A percentile compares a stretch with the other conserved stretches of the same genome.
These are phyloP conservation scores for Pollachius pollachius DNA, from an alignment of 2,113 vertebrate genomes.

Conservation along the genomic window DNA sequence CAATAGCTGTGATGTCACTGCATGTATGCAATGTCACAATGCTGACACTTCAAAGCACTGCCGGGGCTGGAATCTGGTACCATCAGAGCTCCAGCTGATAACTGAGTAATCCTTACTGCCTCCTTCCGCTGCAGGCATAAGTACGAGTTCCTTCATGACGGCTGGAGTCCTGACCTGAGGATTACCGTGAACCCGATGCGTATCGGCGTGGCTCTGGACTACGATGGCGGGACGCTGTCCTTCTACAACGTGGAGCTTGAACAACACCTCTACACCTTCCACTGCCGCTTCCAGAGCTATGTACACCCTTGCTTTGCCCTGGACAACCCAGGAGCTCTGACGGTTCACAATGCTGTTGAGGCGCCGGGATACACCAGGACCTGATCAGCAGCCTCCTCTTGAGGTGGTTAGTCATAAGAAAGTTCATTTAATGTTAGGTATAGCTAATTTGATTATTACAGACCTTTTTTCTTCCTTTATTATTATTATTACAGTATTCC, in stretches of 20 bases:
- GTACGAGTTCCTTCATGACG: constrained; percentile 86
- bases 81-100: too few relatives aligned
- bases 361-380: constrained; percentile 58
- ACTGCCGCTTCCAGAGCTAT: constrained; percentile 71
- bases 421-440: not conserved
- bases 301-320: constrained; percentile 90
- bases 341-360: constrained; percentile 74
- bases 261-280: constrained; percentile 88
- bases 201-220: constrained; percentile 85
- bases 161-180: constrained; percentile 74
- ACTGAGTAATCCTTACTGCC: too few relatives aligned
- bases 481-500: constrained; percentile 73
- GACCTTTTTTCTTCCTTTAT: constrained; percentile 23
- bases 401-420: not conserved
- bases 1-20: too few relatives aligned
- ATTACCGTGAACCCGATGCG: constrained; percentile 68
- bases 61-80: too few relatives aligned
- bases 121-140: constrained; percentile 76
- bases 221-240: constrained; percentile 75
- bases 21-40: too few relatives aligned
- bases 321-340: constrained; percentile 83
- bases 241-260: constrained; percentile 85
- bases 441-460: not conserved
- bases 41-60: too few relatives aligned
- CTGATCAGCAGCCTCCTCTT: constrained; percentile 4